These are phyloP conservation scores for Volucella zonaria DNA, from an alignment of 2,888 invertebrate genomes.

Conservation along the genomic window DNA sequence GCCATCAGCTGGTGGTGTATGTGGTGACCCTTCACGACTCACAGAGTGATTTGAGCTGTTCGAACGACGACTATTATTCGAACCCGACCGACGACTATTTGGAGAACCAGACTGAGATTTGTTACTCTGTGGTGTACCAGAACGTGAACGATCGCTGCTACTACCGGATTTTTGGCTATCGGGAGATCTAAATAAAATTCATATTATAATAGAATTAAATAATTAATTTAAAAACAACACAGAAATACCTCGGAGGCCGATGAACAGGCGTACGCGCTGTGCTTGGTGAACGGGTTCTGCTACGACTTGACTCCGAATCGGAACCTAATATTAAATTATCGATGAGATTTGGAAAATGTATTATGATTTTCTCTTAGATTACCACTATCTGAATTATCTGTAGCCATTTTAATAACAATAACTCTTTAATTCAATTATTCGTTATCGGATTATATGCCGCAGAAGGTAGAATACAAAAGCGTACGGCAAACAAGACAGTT, in stretches of 20 bases:
- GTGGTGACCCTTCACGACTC: slow-evolving; percentile 55
- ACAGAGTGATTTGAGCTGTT: slow-evolving; percentile 71
- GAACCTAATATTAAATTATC: slow-evolving; percentile 76
- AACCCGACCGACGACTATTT: slow-evolving; percentile 78
- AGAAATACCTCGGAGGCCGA: slow-evolving; percentile 74
- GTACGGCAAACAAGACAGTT: background rate
- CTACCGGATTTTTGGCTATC: slow-evolving; percentile 78
- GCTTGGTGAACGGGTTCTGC: slow-evolving; percentile 79
- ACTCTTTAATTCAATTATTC: background rate
- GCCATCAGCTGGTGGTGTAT: slow-evolving; percentile 51
- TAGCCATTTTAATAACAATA: slow-evolving; percentile 35
- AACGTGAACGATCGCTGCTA: slow-evolving; percentile 77
- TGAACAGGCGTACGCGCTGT: slow-evolving; percentile 76
- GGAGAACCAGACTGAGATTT: slow-evolving; percentile 77
- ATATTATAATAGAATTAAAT: background rate
- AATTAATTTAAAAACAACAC: background rate
- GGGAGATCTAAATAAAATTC: slow-evolving; percentile 75
- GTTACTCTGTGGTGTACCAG: slow-evolving; percentile 72
- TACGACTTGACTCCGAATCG: slow-evolving; percentile 79
- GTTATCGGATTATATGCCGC: background rate
- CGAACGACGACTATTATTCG: slow-evolving; percentile 76
- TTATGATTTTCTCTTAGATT: background rate
- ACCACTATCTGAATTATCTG: slow-evolving; percentile 66
- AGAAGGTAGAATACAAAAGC: slow-evolving; percentile 4
- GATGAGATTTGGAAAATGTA: background rate